Evolutionary conservation across 2,113 vertebrate species (phyloP), one percentile per base, ranked within the genome.

Genomic region (Pollachius pollachius): DNA sequence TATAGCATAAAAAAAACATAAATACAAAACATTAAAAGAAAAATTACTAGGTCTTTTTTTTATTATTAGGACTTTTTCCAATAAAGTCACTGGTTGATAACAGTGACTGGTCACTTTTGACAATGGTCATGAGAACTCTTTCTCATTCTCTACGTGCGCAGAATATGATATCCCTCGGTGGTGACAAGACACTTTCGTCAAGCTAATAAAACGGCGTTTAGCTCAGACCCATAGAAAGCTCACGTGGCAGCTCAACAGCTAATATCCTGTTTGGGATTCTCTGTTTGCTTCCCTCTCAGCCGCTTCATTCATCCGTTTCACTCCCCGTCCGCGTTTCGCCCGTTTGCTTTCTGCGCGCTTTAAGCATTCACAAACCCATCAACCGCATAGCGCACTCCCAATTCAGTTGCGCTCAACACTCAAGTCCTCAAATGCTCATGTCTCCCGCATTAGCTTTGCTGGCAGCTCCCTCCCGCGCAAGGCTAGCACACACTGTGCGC

Each of bases 401-500:
- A 64, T 37, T 72, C 81, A 78, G 71, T 69, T 9, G 76, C 78
- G 65, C 71, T 83, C 63, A 73, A 63, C 15, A 69, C 23, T 48
- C 41, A 48, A 64, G 57, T 69, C 68, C 62, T 74, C 52, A 70
- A 67, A 74, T 58, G 63, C 58, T 34, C 27, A 76, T 48, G 41
- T 81, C 77, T 75, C 71, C 71, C 72, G 30, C 41, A 11, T 48
- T 9, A 48, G 41, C 79, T 83, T 63, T 69, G 69, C 77, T 84
- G 72, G 52, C 67, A 73, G 73, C 80, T 87, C 65, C 54, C 15
- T 15, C 54, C 54, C 54, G 13, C 54, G 13, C 41, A 80, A 79
- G 85, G 81, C 83, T 78, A 81, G 85, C 84, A 77, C 69, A 81
- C 83, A 76, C 70, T 83, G 77, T 80, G 85, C 82, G 80, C 82